Percentiles rank a stretch among this genome's conserved stretches.
phyloP scores from a whole-genome alignment of 2,113 vertebrate species.

The Ictalurus furcatus region DNA sequence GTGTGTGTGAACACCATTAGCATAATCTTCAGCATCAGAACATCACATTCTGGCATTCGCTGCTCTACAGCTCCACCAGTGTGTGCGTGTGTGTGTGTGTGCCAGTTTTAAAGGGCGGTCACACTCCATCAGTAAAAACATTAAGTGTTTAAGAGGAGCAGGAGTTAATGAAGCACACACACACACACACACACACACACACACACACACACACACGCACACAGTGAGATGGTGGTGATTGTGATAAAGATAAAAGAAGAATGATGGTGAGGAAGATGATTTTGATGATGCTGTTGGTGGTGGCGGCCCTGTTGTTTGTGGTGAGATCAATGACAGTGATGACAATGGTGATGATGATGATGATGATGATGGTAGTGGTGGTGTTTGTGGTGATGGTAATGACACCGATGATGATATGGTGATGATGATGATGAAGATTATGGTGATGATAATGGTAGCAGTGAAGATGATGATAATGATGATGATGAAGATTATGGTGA shows the following conservation, averaged over 20 bases:
- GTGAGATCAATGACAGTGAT: neutral
- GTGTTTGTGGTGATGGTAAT: neutral
- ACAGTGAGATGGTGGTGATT: neutral
- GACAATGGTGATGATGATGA: neutral
- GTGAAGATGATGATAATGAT: no score
- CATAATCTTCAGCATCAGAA: neutral
- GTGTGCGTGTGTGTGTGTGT: neutral
- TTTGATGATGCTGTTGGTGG: neutral
- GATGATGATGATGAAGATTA: no score
- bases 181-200: no score
- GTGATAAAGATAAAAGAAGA: neutral
- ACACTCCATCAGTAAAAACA: constrained; percentile 30
- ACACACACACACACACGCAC: no score
- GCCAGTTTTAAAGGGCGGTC: neutral
- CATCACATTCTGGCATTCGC: neutral
- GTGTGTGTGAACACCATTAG: no score
- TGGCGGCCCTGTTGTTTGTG: neutral
- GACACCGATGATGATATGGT: no score
- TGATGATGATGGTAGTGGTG: neutral
- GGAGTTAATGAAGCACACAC: neutral
- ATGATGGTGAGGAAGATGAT: neutral
- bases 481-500: no score
- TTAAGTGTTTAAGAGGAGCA: constrained; percentile 38
- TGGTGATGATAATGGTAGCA: no score
- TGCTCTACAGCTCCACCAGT: neutral